Conservation (phyloP, 2,797 vertebrate species). For the Anguilla marmorata region DNA sequence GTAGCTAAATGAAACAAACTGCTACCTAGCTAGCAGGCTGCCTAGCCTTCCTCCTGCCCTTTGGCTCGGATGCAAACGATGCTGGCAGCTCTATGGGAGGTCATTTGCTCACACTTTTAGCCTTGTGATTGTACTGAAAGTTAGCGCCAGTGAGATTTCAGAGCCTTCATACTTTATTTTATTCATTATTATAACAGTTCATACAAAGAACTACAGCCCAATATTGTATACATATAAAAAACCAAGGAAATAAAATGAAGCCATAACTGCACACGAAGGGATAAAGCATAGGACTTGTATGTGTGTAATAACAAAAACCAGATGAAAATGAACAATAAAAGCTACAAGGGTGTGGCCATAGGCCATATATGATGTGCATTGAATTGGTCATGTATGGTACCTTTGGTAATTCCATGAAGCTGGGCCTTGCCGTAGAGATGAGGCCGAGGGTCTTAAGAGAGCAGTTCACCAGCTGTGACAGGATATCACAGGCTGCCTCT, state of each 20-base stretch:
- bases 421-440: slow-evolving; percentile 95
- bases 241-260: background rate
- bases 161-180: no score
- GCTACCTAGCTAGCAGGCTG: no score
- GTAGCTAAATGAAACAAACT: background rate
- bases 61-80: no score
- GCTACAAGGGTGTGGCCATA: background rate
- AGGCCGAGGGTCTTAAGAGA: slow-evolving; percentile 96
- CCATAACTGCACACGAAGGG: background rate
- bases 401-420: slow-evolving; percentile 99
- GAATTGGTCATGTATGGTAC: slow-evolving; percentile 60
- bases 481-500: slow-evolving; percentile 95
- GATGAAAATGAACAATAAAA: background rate
- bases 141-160: no score
- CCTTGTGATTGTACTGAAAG: no score
- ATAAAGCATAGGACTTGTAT: background rate
- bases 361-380: background rate
- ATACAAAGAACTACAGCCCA: no score
- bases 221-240: background rate
- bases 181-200: no score
- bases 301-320: background rate
- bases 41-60: no score
- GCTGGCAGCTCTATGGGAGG: no score
- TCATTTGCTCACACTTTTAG: no score
- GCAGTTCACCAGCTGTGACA: slow-evolving; percentile 96